These are phyloP conservation scores for Petrolisthes manimaculis DNA, from an alignment of 2,888 invertebrate species.

Conservation along the genomic window DNA sequence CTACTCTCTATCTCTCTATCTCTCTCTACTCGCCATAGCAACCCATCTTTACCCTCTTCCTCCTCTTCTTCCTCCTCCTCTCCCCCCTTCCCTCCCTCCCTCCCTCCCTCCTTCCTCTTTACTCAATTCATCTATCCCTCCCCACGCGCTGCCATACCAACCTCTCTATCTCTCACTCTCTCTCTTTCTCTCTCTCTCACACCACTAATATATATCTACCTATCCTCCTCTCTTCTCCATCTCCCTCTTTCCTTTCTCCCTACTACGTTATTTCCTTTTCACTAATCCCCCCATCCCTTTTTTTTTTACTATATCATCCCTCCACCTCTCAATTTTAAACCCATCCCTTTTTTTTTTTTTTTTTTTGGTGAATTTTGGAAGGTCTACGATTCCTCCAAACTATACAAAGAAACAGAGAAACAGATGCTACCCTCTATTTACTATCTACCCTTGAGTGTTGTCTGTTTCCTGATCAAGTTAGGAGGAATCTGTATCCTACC, in stretches of 20 bases:
- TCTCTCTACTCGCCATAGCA: too few species aligned
- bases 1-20: background rate
- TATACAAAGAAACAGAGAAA: too few species aligned
- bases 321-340: too few species aligned
- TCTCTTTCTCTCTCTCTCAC: slow-evolving; percentile 9
- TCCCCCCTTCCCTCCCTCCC: background rate
- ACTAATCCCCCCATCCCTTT: too few species aligned
- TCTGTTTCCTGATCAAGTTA: too few species aligned
- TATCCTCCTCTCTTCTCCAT: background rate
- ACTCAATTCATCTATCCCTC: background rate
- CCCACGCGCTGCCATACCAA: background rate
- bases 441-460: too few species aligned
- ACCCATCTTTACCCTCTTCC: background rate
- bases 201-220: background rate
- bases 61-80: background rate
- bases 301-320: too few species aligned
- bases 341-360: too few species aligned
- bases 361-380: too few species aligned
- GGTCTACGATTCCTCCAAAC: too few species aligned
- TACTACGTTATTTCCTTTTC: background rate
- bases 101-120: background rate
- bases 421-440: too few species aligned
- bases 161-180: background rate
- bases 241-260: background rate
- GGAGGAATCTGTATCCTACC: too few species aligned